Percentiles rank a stretch among this genome's conserved stretches.
Conservation (phyloP, 2,797 vertebrate species). For the Oophaga sylvatica region DNA sequence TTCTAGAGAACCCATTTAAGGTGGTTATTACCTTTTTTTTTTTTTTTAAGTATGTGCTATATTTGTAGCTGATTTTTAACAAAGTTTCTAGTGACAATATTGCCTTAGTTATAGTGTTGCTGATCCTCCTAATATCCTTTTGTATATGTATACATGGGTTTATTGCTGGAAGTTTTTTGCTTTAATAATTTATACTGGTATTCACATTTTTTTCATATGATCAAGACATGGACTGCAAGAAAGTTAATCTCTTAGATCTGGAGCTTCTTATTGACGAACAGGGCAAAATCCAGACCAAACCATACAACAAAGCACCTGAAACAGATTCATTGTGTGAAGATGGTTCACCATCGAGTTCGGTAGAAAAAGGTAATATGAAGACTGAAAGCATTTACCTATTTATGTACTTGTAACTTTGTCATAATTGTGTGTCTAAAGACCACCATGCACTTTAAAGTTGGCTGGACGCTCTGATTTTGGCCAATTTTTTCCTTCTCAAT, state of each 20-base stretch:
- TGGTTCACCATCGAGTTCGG: slow-evolving; percentile 50
- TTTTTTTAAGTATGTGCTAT: too few relatives aligned
- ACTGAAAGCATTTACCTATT: not conserved
- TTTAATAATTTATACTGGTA: not conserved
- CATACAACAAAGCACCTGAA: slow-evolving; percentile 50
- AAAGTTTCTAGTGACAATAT: too few relatives aligned
- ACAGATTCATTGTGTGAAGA: slow-evolving; percentile 53
- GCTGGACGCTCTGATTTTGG: too few relatives aligned
- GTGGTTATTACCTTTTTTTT: too few relatives aligned
- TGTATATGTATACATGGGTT: not conserved
- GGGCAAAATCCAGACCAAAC: slow-evolving; percentile 58
- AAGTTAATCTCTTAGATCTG: slow-evolving; percentile 55
- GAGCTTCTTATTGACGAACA: slow-evolving; percentile 61
- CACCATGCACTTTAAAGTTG: too few relatives aligned
- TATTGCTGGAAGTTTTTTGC: not conserved
- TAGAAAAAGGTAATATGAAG: slow-evolving; percentile 53
- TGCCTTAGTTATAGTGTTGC: not conserved
- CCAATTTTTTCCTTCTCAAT: too few relatives aligned
- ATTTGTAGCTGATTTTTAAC: too few relatives aligned
- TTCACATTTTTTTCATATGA: not conserved
- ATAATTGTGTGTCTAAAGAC: not conserved
- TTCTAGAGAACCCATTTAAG: too few relatives aligned
- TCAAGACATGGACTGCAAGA: slow-evolving; percentile 54
- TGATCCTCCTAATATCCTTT: not conserved
- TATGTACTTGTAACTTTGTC: not conserved